Evolutionary conservation across 2,113 vertebrate species (phyloP).

Genomic region (Hipposideros armiger): DNA sequence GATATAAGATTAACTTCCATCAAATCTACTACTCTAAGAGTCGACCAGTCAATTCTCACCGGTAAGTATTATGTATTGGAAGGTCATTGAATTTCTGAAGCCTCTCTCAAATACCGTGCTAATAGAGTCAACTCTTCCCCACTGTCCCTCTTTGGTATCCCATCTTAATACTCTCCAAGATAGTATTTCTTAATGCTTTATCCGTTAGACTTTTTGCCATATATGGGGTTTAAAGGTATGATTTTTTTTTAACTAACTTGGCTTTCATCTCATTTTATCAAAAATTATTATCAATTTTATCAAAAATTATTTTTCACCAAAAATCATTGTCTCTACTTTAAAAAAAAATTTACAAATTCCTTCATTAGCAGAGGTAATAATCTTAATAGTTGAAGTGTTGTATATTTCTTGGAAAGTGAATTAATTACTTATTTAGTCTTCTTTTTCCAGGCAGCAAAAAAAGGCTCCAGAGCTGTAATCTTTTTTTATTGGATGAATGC

Average conservation of each 20-base stretch:
- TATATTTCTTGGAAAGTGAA: background rate
- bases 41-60: conserved; percentile 99
- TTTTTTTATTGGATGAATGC: conserved; percentile 1
- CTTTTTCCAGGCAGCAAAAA: background rate
- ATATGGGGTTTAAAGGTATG: background rate
- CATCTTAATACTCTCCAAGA: background rate
- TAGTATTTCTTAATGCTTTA: background rate
- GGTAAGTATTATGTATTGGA: conserved; percentile 86
- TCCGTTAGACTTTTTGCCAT: background rate
- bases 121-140: background rate
- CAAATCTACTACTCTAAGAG: conserved; percentile 98
- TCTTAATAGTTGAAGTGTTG: background rate
- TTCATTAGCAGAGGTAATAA: background rate
- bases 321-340: background rate
- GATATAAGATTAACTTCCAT: conserved; percentile 98
- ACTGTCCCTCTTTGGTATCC: background rate
- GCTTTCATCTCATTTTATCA: background rate
- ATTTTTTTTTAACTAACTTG: background rate
- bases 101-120: background rate
- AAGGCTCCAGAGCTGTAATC: background rate
- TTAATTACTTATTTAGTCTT: background rate
- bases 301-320: background rate
- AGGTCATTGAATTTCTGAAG: background rate
- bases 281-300: background rate
- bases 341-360: background rate